These are phyloP conservation scores for Harpalus rubripes DNA, from an alignment of 2,888 invertebrate species.

Conservation along the genomic window DNA sequence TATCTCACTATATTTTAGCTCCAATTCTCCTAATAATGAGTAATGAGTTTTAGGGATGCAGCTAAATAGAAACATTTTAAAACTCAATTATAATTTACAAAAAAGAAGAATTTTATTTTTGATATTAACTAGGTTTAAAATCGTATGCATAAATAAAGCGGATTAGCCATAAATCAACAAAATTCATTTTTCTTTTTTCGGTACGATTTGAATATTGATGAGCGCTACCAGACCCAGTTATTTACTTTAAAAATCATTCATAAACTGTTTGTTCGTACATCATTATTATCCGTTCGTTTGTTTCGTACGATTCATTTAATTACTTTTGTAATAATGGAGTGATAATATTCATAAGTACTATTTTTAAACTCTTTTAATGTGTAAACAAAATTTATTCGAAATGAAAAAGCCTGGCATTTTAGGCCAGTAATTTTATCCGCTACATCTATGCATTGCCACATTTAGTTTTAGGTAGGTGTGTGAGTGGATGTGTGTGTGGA, in stretches of 20 bases:
- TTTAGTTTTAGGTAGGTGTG: no score
- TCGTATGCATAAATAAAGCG: slow-evolving; percentile 6
- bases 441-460: no score
- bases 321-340: no score
- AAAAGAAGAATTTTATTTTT: slow-evolving; percentile 5
- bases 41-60: neutral
- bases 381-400: no score
- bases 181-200: slow-evolving; percentile 3
- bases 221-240: neutral
- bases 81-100: neutral
- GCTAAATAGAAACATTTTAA: neutral
- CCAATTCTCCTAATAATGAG: slow-evolving; percentile 26
- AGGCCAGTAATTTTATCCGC: no score
- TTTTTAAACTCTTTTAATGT: no score
- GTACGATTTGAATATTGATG: slow-evolving; percentile 22
- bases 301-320: no score
- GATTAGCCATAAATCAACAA: slow-evolving; percentile 22
- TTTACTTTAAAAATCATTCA: slow-evolving; percentile 34
- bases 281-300: neutral
- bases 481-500: no score
- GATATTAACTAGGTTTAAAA: neutral
- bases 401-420: no score
- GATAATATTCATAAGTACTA: no score
- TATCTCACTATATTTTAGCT: slow-evolving; percentile 26
- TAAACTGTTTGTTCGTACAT: slow-evolving; percentile 7